Conservation (phyloP, 2,797 vertebrate species). For the Micromesistius poutassou region DNA sequence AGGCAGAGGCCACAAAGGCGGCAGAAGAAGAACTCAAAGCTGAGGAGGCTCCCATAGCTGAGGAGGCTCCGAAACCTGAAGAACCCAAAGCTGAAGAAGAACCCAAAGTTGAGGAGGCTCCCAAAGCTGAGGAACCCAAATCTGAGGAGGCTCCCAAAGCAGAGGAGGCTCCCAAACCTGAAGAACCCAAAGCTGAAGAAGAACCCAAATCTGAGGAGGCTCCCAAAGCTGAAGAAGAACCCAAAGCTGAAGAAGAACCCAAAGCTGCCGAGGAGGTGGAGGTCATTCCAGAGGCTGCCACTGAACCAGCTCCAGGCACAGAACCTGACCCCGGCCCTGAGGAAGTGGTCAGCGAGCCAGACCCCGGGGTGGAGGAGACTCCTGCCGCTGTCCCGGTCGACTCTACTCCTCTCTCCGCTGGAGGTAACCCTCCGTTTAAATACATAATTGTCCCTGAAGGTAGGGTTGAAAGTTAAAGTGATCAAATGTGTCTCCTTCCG, state of each 20-base stretch:
- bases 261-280: constrained; percentile 30
- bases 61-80: neutral
- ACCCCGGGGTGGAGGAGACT: neutral
- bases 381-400: constrained; percentile 13
- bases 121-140: neutral
- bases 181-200: constrained; percentile 19
- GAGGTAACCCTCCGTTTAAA: constrained; percentile 45
- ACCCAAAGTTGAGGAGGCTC: constrained; percentile 15
- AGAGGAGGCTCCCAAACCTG: constrained; percentile 29
- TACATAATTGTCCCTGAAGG: neutral
- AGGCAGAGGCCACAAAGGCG: neutral
- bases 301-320: constrained; percentile 8
- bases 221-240: constrained; percentile 18
- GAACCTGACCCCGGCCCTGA: constrained; percentile 32
- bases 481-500: neutral
- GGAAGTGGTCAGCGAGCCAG: constrained; percentile 25
- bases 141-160: constrained; percentile 26
- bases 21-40: constrained; percentile 10
- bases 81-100: neutral
- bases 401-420: constrained; percentile 27
- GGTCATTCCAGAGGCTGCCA: constrained; percentile 21
- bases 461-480: neutral
- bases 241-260: constrained; percentile 10
- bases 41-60: no score
- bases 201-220: constrained; percentile 4